Evolutionary conservation across 2,888 invertebrate species (phyloP).

Genomic region (Brassicogethes aeneus): DNA sequence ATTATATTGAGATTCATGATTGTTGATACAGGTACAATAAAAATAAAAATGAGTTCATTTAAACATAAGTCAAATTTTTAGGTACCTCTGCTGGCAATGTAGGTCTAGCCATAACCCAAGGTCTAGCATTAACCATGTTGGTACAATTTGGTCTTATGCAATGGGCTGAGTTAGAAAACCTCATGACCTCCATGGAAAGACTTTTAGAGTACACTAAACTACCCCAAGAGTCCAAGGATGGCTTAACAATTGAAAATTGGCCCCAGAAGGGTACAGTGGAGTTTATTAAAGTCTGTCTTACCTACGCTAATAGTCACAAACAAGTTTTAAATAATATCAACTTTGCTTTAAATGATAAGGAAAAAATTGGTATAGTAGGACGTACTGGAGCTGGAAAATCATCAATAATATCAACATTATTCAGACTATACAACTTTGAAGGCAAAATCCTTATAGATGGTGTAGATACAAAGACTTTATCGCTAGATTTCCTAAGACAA

Average conservation of each 20-base stretch:
- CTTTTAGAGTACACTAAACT: constrained; percentile 45
- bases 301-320: constrained; percentile 56
- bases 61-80: constrained; percentile 30
- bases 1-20: constrained; percentile 24
- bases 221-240: constrained; percentile 31
- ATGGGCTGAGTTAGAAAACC: constrained; percentile 71
- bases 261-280: constrained; percentile 57
- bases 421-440: constrained; percentile 64
- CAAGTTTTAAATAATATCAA: constrained; percentile 63
- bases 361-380: constrained; percentile 72
- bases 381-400: constrained; percentile 82
- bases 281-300: constrained; percentile 55
- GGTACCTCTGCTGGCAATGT: constrained; percentile 43
- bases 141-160: constrained; percentile 60
- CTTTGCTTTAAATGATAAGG: constrained; percentile 56
- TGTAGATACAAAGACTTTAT: constrained; percentile 34
- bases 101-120: constrained; percentile 44
- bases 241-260: constrained; percentile 51
- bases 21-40: constrained; percentile 14
- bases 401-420: constrained; percentile 66
- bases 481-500: constrained; percentile 41
- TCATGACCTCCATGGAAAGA: constrained; percentile 85
- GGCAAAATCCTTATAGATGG: constrained; percentile 55
- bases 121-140: constrained; percentile 52
- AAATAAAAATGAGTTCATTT: constrained; percentile 34